Evolutionary conservation across 2,113 vertebrate genomes (phyloP).

Genomic region (Misgurnus mizolepis): DNA sequence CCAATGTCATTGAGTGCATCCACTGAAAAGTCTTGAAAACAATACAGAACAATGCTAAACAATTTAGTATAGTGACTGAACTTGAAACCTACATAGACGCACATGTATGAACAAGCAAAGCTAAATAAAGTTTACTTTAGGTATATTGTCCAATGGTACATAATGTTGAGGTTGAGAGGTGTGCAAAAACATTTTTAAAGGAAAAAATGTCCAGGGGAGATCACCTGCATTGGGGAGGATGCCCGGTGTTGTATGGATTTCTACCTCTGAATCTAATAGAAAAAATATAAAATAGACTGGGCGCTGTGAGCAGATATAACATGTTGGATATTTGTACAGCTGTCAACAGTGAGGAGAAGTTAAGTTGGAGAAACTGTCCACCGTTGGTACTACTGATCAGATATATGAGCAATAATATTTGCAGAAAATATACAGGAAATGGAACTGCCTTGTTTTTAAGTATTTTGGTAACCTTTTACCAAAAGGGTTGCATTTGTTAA

Average conservation of each 20-base stretch:
- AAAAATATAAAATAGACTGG: background rate
- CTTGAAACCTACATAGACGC: background rate
- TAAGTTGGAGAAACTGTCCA: conserved; percentile 20
- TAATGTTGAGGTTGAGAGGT: no score
- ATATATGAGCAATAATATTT: background rate
- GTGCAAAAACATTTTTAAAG: background rate
- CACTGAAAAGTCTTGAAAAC: conserved; percentile 47
- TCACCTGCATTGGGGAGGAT: conserved; percentile 14
- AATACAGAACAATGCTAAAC: conserved; percentile 45
- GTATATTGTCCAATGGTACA: background rate
- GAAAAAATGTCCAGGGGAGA: conserved; percentile 12
- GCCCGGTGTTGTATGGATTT: conserved; percentile 21
- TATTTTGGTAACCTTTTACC: no score
- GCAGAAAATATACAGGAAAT: no score
- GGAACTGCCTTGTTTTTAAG: no score
- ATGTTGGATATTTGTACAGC: conserved; percentile 46
- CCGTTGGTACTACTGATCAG: background rate
- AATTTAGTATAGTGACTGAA: conserved; percentile 17
- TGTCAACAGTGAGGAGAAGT: conserved; percentile 30
- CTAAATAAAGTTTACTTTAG: background rate
- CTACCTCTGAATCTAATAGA: conserved; percentile 15
- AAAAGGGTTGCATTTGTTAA: no score
- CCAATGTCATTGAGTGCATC: conserved; percentile 44
- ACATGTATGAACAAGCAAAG: conserved; percentile 19
- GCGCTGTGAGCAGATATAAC: conserved; percentile 27